Conservation (phyloP, 2,113 vertebrate species). For the Oreocharis arfaki region DNA sequence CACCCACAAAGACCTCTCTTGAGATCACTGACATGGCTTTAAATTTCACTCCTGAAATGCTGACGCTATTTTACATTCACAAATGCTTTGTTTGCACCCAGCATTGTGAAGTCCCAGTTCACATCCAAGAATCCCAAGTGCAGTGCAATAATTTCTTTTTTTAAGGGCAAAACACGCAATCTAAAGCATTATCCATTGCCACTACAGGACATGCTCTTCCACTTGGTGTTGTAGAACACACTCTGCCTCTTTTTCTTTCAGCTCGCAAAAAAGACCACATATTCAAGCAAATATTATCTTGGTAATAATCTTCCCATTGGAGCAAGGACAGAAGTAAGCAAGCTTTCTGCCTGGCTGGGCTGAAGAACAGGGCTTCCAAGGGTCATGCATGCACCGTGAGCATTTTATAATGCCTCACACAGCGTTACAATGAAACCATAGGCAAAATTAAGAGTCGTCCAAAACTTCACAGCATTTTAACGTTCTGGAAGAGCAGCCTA, state of each 20-base stretch:
- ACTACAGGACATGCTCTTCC: neutral
- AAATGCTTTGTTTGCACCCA: neutral
- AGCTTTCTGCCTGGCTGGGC: no score
- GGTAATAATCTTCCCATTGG: neutral
- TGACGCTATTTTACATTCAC: neutral
- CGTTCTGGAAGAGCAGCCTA: neutral
- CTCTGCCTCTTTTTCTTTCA: neutral
- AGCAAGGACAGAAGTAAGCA: neutral
- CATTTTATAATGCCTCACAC: rapidly evolving
- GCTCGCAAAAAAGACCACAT: neutral
- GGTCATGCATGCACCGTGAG: rapidly evolving
- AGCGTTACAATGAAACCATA: rapidly evolving
- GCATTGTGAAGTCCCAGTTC: neutral
- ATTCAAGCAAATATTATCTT: neutral
- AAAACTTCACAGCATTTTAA: neutral
- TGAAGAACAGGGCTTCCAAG: neutral
- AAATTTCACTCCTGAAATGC: neutral
- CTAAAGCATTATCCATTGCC: neutral
- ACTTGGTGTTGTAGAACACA: rapidly evolving
- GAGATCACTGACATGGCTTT: rapidly evolving
- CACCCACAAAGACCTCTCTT: neutral
- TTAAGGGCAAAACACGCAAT: neutral
- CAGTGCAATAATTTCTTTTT: neutral
- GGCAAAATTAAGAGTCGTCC: rapidly evolving
- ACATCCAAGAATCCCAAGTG: neutral